Evolutionary conservation across 2,113 vertebrate species (phyloP), one percentile per base, ranked within the genome.

Genomic region (Orientallactaga bullata): DNA sequence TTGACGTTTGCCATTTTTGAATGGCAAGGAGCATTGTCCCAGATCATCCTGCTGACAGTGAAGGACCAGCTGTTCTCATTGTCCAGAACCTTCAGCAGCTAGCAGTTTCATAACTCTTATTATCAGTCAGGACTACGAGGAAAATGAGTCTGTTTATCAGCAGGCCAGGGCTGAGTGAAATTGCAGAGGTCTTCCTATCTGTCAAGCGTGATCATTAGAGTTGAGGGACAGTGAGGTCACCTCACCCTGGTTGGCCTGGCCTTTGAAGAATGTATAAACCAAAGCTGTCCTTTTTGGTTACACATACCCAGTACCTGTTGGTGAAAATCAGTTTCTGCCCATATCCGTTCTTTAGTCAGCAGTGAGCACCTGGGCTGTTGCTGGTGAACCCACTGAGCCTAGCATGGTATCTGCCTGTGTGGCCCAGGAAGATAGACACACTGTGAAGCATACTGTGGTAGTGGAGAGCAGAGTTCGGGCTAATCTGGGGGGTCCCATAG

Each of bases 41-140:
- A 13, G 28, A 24, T 21, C 76, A 13, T 80, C n/a, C 65, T 84
- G 28, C 87, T 42, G 37, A 32, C 86, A 35, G 15, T 7, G 28
- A 47, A 47, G 42, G 68, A 23, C 80, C 77, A 82, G 94, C 80
- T 87, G 11, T 85, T 73, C 68, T 68, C 20, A 28, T 9, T 35
- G 47, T 84, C 81, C 39, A 91, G 18, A 82, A 42, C 35, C 82
- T 74, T 89, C 63, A 69, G 58, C 81, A 63, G 61, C 81, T 81
- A 68, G 30, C 51, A 81, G 0, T 84, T 71, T 91, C 63, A 42
- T 39, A 15, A 58, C 63, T 77, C 68, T 77, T 91, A 37, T 72
- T 37, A 7, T 84, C 69, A 82, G 42, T 94, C 72, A 74, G 63
- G 88, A 35, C 63, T 37, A 4, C 69, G 68, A 72, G 68, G 87